These are phyloP conservation scores for Timandra comae DNA, from an alignment of 2,888 invertebrate species.

Conservation along the genomic window DNA sequence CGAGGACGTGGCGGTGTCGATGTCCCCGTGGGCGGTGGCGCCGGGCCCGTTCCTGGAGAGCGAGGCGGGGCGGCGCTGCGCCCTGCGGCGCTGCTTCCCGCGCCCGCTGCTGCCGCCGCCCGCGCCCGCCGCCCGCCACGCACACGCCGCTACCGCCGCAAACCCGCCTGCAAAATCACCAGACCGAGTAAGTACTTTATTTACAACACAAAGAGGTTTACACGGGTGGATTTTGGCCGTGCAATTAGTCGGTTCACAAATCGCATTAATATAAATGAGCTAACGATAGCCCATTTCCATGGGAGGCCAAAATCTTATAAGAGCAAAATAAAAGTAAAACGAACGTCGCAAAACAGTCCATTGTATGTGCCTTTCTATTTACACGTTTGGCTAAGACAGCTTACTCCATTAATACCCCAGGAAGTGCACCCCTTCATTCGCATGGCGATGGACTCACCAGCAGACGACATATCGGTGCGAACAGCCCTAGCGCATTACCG, in stretches of 20 bases:
- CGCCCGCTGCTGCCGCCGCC: constrained; percentile 28
- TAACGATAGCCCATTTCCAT: too few species aligned
- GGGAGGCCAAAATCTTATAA: too few species aligned
- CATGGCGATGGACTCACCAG: constrained; percentile 80
- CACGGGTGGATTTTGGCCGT: too few species aligned
- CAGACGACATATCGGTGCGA: constrained; percentile 81
- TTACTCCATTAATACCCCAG: constrained; percentile 49
- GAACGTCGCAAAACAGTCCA: too few species aligned
- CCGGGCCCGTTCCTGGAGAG: constrained; percentile 93
- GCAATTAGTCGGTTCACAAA: too few species aligned
- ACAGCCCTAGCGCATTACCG: constrained; percentile 89
- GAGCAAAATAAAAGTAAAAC: too few species aligned
- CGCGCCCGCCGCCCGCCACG: constrained; percentile 19
- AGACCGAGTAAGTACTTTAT: too few species aligned
- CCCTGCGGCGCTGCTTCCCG: constrained; percentile 81
- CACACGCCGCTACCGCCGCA: constrained; percentile 20
- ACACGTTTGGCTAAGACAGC: too few species aligned
- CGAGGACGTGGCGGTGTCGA: constrained; percentile 77
- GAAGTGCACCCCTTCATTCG: constrained; percentile 85
- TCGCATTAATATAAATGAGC: too few species aligned
- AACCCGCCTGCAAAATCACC: constrained; percentile 18
- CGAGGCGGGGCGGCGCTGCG: constrained; percentile 86
- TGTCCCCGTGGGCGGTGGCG: constrained; percentile 91
- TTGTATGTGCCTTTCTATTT: too few species aligned
- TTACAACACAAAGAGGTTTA: too few species aligned